phyloP scores from a whole-genome alignment of 2,888 invertebrate species.

The Phrixothrix hirtus region DNA sequence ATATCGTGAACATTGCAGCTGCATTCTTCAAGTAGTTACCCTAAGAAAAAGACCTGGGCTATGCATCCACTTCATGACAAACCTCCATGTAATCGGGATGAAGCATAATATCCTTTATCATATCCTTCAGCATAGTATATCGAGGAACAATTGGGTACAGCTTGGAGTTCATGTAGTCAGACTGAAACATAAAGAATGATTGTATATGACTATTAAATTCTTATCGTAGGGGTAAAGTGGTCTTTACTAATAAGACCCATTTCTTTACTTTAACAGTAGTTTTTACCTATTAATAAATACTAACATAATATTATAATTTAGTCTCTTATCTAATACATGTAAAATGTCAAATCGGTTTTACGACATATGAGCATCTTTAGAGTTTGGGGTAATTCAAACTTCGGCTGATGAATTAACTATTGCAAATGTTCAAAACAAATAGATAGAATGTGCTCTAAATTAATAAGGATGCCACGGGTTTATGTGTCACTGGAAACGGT shows the following conservation, averaged over 20 bases:
- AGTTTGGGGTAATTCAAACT: too few relatives aligned
- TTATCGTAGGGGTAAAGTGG: too few relatives aligned
- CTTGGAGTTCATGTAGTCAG: conserved; percentile 89
- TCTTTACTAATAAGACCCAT: too few relatives aligned
- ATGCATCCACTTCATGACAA: conserved; percentile 85
- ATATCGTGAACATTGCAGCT: background rate
- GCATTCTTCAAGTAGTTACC: background rate
- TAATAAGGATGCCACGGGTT: too few relatives aligned
- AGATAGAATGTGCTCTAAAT: too few relatives aligned
- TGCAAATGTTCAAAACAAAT: too few relatives aligned
- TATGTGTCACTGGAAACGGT: too few relatives aligned
- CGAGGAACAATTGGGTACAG: conserved; percentile 92
- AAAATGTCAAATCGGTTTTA: background rate
- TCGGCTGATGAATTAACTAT: too few relatives aligned
- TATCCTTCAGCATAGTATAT: conserved; percentile 94
- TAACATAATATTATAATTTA: too few relatives aligned
- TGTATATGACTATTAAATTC: too few relatives aligned
- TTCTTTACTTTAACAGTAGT: too few relatives aligned
- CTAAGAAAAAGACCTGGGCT: conserved; percentile 60
- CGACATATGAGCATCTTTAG: background rate
- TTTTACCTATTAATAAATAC: background rate
- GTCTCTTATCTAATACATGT: too few relatives aligned
- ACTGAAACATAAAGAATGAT: conserved; percentile 60
- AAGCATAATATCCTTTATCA: conserved; percentile 95
- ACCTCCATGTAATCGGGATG: conserved; percentile 98